Percentiles rank a stretch among this genome's conserved stretches.
phyloP scores from a whole-genome alignment of 2,888 invertebrate species.

The Caenorhabditis imperialis region DNA sequence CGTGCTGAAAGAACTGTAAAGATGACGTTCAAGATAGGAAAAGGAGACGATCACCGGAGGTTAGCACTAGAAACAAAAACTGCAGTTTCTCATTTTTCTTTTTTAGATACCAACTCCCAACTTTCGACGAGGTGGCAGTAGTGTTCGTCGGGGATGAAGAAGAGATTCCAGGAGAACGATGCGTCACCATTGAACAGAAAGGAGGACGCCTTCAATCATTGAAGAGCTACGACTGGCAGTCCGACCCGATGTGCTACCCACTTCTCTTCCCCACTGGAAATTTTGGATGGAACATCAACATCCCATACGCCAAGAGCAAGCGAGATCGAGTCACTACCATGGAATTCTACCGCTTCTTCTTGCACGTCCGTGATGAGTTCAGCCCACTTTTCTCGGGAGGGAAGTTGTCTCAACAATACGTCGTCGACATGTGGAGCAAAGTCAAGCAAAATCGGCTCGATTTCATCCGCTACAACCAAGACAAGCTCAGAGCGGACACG shows the following conservation, averaged over 20 bases:
- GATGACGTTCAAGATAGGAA: conserved; percentile 31
- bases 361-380: conserved; percentile 55
- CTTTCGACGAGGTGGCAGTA: conserved; percentile 58
- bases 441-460: conserved; percentile 70
- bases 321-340: conserved; percentile 57
- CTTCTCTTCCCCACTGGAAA: conserved; percentile 74
- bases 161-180: conserved; percentile 59
- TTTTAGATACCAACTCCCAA: conserved; percentile 9
- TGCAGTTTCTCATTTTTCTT: no score
- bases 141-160: conserved; percentile 59
- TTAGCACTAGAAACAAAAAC: no score
- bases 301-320: conserved; percentile 9
- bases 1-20: conserved; percentile 3
- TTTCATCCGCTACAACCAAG: no score
- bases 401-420: conserved; percentile 76
- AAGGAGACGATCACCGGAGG: conserved; percentile 25
- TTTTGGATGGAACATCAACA: conserved; percentile 15
- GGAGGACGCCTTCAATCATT: conserved; percentile 69
- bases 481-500: no score
- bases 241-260: conserved; percentile 79
- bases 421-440: conserved; percentile 75
- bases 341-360: conserved; percentile 12
- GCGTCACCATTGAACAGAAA: conserved; percentile 75
- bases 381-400: conserved; percentile 71
- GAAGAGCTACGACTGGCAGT: conserved; percentile 74